A percentile compares a stretch with the other conserved stretches of the same genome.
Conservation (phyloP, 2,888 invertebrate species). For the Petrolisthes cinctipes region DNA sequence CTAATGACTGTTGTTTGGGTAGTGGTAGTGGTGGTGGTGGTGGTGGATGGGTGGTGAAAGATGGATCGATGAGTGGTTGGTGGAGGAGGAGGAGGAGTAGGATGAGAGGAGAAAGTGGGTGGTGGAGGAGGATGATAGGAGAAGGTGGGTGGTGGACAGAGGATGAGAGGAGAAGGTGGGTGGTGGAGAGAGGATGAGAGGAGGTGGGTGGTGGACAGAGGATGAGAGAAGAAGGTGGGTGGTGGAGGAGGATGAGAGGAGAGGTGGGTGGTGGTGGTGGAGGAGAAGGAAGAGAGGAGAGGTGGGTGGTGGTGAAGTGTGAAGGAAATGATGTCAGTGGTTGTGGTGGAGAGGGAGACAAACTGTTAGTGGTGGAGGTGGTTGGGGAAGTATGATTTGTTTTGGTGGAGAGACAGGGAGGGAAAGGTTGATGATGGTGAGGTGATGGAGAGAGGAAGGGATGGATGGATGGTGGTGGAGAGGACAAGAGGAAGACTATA, state of each 20-base stretch:
- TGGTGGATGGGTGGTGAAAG: no score
- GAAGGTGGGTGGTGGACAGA: no score
- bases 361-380: background rate
- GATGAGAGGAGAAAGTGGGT: background rate
- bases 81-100: background rate
- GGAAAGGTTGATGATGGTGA: constrained; percentile 14
- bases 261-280: background rate
- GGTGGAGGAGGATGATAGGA: no score
- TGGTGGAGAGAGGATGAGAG: no score
- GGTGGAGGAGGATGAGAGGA: no score
- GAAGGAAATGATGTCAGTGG: constrained; percentile 3
- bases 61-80: no score
- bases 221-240: background rate
- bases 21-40: background rate
- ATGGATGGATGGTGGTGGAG: background rate
- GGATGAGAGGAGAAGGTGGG: background rate
- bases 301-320: background rate
- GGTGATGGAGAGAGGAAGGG: constrained; percentile 12
- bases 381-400: constrained; percentile 1
- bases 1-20: background rate
- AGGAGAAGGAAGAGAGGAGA: background rate
- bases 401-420: constrained; percentile 16
- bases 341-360: background rate
- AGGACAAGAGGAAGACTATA: background rate
- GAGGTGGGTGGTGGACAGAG: background rate